Evolutionary conservation across 2,888 invertebrate genomes (phyloP), one percentile per base, ranked within the genome.

Genomic region (Suillia variegata): DNA sequence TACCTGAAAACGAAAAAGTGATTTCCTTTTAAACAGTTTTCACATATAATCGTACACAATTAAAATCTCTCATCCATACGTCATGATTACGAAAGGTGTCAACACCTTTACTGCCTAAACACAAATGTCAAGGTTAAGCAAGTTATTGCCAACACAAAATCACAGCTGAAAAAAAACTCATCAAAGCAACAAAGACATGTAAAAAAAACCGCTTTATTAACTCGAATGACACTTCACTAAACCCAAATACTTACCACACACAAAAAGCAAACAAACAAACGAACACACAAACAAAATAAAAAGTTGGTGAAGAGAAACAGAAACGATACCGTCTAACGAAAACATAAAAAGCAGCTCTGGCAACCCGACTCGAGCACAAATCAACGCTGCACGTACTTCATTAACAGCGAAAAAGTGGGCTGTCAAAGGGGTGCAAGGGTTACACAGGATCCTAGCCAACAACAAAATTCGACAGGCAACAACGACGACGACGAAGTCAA

Each of bases 361-460:
- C n/a, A n/a, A n/a, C n/a, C 13, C 38, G 5, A 13, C n/a, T 4
- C n/a, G 4, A 4, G 45, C 45, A 3, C 20, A 45, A 45, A 45
- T 45, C 18, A 45, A 45, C 45, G 17, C 13, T 13, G 13, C 45
- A 45, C 45, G 45, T 45, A 45, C 45, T 45, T 45, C 45, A 45
- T 45, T 45, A 45, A 20, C 5, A 45, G 18, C 17, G n/a, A n/a
- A n/a, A n/a, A n/a, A n/a, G n/a, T n/a, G 5, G 20, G 5, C 45
- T 5, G 38, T 13, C 4, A 20, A 45, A 45, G 45, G 45, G 18
- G 17, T 45, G 20, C 17, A 20, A 20, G 3, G 20, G 3, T 17
- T 6, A 45, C 6, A 17, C 45, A n/a, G n/a, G n/a, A n/a, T n/a
- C n/a, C n/a, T n/a, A n/a, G 42, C 20, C 21, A 10, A 51, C 15